Evolutionary conservation across 2,797 vertebrate genomes (phyloP).

Genomic region (Pitangus sulphuratus): DNA sequence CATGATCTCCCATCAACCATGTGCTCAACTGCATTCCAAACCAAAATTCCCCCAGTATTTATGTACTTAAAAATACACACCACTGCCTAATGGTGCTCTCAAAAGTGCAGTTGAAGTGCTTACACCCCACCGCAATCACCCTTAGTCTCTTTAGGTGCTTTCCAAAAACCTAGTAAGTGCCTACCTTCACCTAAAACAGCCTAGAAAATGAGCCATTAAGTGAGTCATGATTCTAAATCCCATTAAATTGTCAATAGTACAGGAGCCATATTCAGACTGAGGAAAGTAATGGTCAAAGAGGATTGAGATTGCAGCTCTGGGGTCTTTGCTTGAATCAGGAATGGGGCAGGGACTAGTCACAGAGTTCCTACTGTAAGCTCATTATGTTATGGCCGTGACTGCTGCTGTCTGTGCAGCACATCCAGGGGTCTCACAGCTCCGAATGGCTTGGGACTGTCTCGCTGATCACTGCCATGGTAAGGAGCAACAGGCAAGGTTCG

Average conservation of each 20-base stretch:
- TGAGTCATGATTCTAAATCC: not conserved
- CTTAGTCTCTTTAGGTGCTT: not conserved
- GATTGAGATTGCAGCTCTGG: not conserved
- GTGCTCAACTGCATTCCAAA: not conserved
- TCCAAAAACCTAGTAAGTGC: not conserved
- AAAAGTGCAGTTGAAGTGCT: not conserved
- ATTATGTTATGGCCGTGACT: not conserved
- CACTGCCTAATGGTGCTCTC: not conserved
- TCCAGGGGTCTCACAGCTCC: not conserved
- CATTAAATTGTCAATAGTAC: accelerated
- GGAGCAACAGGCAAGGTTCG: not conserved
- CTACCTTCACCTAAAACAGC: not conserved
- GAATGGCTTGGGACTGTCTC: not conserved
- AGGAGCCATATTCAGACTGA: not conserved
- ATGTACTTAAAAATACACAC: not conserved
- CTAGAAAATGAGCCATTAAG: not conserved
- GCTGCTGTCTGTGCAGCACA: not conserved
- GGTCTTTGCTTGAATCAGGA: not conserved
- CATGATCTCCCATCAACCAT: not conserved
- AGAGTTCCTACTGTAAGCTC: not conserved
- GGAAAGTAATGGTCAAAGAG: not conserved
- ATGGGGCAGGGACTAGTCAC: not conserved
- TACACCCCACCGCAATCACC: not conserved
- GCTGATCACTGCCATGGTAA: not conserved
- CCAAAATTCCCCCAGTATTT: not conserved